Evolutionary conservation across 1,140 invertebrate genomes (phyloP), one percentile per base, ranked within the genome.

Genomic region (Dreissena rostriformis): DNA sequence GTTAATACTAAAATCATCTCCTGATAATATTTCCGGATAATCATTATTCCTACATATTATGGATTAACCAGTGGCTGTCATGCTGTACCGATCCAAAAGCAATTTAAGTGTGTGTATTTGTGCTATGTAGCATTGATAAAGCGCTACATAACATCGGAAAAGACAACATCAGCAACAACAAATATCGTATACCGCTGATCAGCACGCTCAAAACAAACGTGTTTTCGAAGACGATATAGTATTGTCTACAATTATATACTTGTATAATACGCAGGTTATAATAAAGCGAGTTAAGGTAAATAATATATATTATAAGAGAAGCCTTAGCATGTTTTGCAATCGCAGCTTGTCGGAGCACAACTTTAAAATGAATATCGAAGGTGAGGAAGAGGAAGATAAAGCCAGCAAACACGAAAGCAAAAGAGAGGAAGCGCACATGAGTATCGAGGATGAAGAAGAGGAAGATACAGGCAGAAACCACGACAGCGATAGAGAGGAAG

Each of bases 271-370:
- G 6, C 11, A 61, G 22, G 8, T 39, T 5, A 61, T 61, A 5
- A 19, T 24, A 61, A 4, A 61, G 6, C 11, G 12, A 6, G 57
- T 4, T n/a, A 19, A 6, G 11, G 22, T 61, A 61, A 61, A n/a
- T 19, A 2, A 61, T 61, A n/a, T 5, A n/a, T 19, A 11, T n/a
- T 61, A 12, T 39, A 2, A 39, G 39, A 39, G 39, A 39, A 8
- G 39, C 39, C 39, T 39, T 5, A 39, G 2, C 8, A 39, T 5
- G 4, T 2, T 39, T 39, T 39, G 2, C 8, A 11, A 61, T 61
- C 12, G 17, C 57, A 78, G 76, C 61, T 29, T 78, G 14, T 78
- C 76, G 1, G 39, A 78, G 2, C 67, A 78, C 55, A 78, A 78
- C 39, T 78, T 51, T 5, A 67, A 68, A 51, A 19, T 78, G 19